Conservation (phyloP, 2,113 vertebrate genomes). For the Speoplatyrhinus poulsoni region DNA sequence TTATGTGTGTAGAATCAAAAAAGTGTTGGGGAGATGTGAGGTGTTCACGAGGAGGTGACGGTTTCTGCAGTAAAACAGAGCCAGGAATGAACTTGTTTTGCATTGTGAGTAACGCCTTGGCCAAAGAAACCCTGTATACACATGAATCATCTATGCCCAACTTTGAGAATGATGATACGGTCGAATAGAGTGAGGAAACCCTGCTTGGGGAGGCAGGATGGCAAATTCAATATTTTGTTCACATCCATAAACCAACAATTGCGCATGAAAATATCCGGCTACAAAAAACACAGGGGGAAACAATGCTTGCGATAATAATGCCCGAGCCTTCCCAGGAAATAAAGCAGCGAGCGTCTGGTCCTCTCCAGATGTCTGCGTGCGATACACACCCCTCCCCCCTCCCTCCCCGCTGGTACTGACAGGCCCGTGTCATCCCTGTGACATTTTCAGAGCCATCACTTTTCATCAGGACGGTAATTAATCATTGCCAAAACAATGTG, state of each 20-base stretch:
- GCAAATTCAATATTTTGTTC: not conserved
- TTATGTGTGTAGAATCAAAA: not conserved
- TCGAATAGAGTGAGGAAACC: not conserved
- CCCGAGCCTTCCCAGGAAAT: conserved; percentile 14
- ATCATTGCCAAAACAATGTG: conserved; percentile 70
- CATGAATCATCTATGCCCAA: not conserved
- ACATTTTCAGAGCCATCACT: conserved; percentile 73
- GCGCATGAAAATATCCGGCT: conserved; percentile 4
- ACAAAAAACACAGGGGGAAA: conserved; percentile 9
- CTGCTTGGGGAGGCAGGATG: not conserved
- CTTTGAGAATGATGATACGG: not conserved
- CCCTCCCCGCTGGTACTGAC: conserved; percentile 46
- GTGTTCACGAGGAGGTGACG: not conserved
- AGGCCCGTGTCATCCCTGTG: conserved; percentile 66
- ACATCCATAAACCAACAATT: not conserved
- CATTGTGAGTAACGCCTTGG: not conserved
- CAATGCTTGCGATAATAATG: conserved; percentile 13
- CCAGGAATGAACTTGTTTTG: conserved; percentile 19
- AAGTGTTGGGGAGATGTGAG: not conserved
- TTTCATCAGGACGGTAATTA: conserved; percentile 77
- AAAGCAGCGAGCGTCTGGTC: conserved; percentile 39
- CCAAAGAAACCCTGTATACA: not conserved
- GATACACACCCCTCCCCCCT: conserved; percentile 43
- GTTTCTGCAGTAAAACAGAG: not conserved
- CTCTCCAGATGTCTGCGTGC: conserved; percentile 60